Evolutionary conservation across 2,797 vertebrate species (phyloP).

Genomic region (Picus viridis): DNA sequence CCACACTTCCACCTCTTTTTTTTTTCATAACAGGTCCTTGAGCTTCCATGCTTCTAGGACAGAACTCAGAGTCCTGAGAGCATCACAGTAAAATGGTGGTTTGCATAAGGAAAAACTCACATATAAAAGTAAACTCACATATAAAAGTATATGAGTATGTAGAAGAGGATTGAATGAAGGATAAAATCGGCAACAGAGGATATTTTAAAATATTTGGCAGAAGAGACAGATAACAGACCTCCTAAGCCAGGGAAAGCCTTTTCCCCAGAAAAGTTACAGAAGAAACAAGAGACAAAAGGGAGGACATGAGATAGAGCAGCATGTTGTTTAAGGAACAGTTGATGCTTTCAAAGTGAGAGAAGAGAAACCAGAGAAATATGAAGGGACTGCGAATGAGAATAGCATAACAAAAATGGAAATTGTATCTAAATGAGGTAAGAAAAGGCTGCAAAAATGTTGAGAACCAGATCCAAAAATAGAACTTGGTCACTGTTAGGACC

Average conservation of each 20-base stretch:
- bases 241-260: not conserved
- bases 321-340: not conserved
- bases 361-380: not conserved
- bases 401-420: not conserved
- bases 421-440: not conserved
- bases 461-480: not conserved
- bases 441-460: not conserved
- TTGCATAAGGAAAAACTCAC: not conserved
- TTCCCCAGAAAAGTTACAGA: not conserved
- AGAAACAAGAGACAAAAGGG: not conserved
- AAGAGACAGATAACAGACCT: not conserved
- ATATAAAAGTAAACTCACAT: not conserved
- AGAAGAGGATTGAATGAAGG: not conserved
- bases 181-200: not conserved
- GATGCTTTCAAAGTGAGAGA: not conserved
- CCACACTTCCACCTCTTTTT: not conserved
- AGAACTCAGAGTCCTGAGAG: not conserved
- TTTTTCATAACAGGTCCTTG: rapidly evolving
- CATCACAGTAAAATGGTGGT: not conserved
- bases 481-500: not conserved
- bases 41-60: not conserved
- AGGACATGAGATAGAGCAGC: not conserved
- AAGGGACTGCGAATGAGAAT: not conserved
- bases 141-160: not conserved
- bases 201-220: not conserved